Percentiles rank a stretch among this genome's conserved stretches.
phyloP scores from a whole-genome alignment of 2,797 vertebrate genomes.

The Rhinophrynus dorsalis region DNA sequence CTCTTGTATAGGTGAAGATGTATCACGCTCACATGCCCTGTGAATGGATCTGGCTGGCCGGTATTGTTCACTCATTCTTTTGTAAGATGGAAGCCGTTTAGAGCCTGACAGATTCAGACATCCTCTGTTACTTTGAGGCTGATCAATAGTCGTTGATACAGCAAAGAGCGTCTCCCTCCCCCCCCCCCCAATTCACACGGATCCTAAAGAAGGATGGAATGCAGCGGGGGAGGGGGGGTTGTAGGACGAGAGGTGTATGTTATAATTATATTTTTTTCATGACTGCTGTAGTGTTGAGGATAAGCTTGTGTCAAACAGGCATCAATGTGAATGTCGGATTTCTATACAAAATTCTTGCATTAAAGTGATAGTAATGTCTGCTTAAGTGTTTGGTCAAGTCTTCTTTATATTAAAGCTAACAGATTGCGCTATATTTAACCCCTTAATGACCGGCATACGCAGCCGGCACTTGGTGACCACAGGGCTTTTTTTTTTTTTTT shows the following conservation, averaged over 20 bases:
- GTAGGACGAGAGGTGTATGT: background rate
- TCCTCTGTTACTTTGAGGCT: constrained; percentile 47
- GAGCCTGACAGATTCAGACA: constrained; percentile 54
- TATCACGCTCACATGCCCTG: background rate
- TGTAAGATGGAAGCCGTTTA: constrained; percentile 47
- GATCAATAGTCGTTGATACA: constrained; percentile 53
- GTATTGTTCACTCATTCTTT: constrained; percentile 43
- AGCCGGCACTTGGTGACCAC: too few relatives aligned
- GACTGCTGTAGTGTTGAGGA: background rate
- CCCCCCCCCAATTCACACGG: background rate
- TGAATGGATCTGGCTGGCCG: constrained; percentile 19
- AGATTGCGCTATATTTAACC: too few relatives aligned
- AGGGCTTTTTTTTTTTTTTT: too few relatives aligned
- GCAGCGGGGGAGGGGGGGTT: constrained; percentile 9
- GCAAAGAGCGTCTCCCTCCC: constrained; percentile 49
- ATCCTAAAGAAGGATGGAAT: background rate
- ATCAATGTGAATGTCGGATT: background rate
- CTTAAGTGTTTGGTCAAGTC: too few relatives aligned
- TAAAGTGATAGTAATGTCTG: too few relatives aligned
- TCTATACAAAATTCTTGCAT: too few relatives aligned
- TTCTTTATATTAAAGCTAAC: too few relatives aligned
- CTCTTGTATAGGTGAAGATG: constrained; percentile 20
- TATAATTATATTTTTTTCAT: background rate
- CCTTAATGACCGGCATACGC: too few relatives aligned
- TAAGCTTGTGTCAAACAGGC: background rate